phyloP scores from a whole-genome alignment of 2,888 invertebrate genomes.

The Orchesella flavescens region DNA sequence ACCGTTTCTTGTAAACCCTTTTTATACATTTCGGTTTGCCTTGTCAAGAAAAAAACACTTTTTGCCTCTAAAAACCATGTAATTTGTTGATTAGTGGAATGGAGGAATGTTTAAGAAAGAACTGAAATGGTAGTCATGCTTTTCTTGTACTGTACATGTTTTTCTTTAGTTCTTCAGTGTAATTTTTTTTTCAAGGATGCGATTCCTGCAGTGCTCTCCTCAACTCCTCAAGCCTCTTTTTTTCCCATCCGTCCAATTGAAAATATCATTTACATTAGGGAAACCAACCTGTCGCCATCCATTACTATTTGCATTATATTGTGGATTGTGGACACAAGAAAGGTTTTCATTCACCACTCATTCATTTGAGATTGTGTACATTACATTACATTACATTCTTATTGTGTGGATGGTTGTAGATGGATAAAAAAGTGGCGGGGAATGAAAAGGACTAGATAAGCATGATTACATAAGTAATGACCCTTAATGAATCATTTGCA shows the following conservation, averaged over 20 bases:
- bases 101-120: background rate
- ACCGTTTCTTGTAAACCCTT: too few relatives aligned
- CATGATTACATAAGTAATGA: conserved; percentile 56
- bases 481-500: conserved; percentile 61
- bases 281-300: conserved; percentile 45
- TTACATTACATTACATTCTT: too few relatives aligned
- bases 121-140: conserved; percentile 23
- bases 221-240: background rate
- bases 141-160: background rate
- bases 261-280: conserved; percentile 46
- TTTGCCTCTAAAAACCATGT: conserved; percentile 25
- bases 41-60: too few relatives aligned
- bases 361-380: background rate
- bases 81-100: conserved; percentile 51
- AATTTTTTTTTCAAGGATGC: conserved; percentile 20
- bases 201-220: conserved; percentile 9
- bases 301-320: conserved; percentile 40
- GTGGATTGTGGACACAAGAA: background rate
- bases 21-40: too few relatives aligned
- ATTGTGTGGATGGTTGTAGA: background rate
- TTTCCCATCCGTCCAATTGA: conserved; percentile 15
- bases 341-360: background rate
- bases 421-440: conserved; percentile 14
- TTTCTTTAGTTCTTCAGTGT: conserved; percentile 9
- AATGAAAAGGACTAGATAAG: background rate